Evolutionary conservation across 2,888 invertebrate genomes (phyloP), one percentile per base, ranked within the genome.

Genomic region (Eilema depressum): DNA sequence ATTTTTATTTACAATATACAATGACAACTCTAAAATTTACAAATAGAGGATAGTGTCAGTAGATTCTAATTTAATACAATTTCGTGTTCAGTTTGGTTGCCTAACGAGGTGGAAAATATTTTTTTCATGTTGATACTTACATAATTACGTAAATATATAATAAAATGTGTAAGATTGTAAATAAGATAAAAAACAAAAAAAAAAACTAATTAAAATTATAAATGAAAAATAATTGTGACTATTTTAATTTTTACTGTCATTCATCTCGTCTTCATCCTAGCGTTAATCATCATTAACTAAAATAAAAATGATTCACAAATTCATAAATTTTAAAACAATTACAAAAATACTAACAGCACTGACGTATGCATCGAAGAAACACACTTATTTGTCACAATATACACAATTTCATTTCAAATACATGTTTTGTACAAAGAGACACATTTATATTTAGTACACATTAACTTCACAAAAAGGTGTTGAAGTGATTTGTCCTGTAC

Each of bases 1-100:
- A 88, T 83, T 70, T 80, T 85, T 88, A 86, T 87, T 86, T 87
- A 86, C 86, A 86, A 72, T 80, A 70, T 74, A 71, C 68, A 75
- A 78, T 62, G 75, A 82, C 74, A 75, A 80, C 73, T 75, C 81
- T 81, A 81, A 73, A 83, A 83, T 86, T 75, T 85, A 85, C 85
- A 86, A 71, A 60, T 73, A 77, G 75, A 74, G 72, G 75, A 67
- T 73, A 64, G 53, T 62, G 75, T 41, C 66, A 69, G 69, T 67
- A 75, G 68, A 66, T 66, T 69, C 60, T 68, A 63, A 47, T 73
- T 71, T 12, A 66, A 63, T 63, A 59, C 70, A 64, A 53, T 71
- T 47, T 63, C 25, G 61, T 71, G 37, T 25, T 20, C 57, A 69
- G 63, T 66, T 75, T 70, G 74, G 79, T 78, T 78, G 71, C 63